These are phyloP conservation scores for Hydriomena furcata DNA, from an alignment of 2,888 invertebrate genomes.

Conservation along the genomic window DNA sequence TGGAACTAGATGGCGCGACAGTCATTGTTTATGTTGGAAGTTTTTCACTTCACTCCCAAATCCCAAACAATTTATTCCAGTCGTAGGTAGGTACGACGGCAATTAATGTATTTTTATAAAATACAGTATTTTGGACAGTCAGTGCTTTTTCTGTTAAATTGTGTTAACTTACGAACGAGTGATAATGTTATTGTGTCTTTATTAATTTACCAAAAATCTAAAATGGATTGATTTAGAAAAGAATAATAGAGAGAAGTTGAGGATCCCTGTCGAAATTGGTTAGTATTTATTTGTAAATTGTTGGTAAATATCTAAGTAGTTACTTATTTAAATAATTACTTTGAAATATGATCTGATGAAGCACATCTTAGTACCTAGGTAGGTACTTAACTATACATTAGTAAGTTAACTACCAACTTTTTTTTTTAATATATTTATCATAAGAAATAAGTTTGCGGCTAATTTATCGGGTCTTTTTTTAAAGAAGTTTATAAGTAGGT, in stretches of 20 bases:
- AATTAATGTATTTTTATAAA: neutral
- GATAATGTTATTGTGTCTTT: neutral
- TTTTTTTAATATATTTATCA: too few species aligned
- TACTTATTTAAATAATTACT: neutral
- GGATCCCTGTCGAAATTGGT: slow-evolving; percentile 4
- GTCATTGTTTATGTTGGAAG: slow-evolving; percentile 15
- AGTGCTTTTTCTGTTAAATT: neutral
- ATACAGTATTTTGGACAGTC: neutral
- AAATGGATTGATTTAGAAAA: slow-evolving; percentile 11
- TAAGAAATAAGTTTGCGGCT: too few species aligned
- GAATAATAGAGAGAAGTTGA: slow-evolving; percentile 1
- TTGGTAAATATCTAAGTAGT: neutral
- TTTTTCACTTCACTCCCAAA: neutral
- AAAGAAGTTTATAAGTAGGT: too few species aligned
- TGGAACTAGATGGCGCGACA: slow-evolving; percentile 12
- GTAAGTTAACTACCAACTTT: too few species aligned
- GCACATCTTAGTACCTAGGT: too few species aligned
- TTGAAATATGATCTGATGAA: too few species aligned
- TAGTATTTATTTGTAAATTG: neutral
- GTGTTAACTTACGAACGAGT: neutral
- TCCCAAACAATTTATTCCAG: slow-evolving; percentile 5
- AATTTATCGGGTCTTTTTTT: too few species aligned
- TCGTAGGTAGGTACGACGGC: too few species aligned
- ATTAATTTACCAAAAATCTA: neutral
- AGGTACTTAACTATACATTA: too few species aligned